Base-by-base conservation (phyloP, 2,888 invertebrate genomes). In the Lordiphosa fenestrarum region DNA sequence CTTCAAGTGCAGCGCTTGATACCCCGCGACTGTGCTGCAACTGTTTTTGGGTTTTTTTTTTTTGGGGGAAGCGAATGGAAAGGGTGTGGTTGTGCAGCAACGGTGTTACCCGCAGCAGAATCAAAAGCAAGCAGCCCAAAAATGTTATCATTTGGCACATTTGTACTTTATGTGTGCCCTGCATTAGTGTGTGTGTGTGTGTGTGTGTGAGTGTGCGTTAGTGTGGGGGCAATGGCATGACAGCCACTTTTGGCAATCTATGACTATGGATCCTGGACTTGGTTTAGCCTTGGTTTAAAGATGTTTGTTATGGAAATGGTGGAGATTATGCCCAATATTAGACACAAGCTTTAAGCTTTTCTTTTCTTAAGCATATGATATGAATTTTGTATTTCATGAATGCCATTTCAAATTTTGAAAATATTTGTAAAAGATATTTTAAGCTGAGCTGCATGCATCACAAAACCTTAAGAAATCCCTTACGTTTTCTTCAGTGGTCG, bases 101-200 rank as follows among this genome's bases (percentile, higher is more conserved):
- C 12, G 21, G 40, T 21, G 60, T 15, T 5, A 25, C 37, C 35
- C 40, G 21, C 40, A 40, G 37, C 13, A 12, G 23, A 30, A 12
- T 42, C 50, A 23, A 12, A 40, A 56, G 42, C 23, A 10, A 23
- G 12, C 51, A 40, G 46, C 55, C 66, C 55, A 51, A 59, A 76
- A 77, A 65, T 70, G 56, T 67, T 81, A 76, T 81, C 81, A 81
- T 76, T 71, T 73, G 67, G 61, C 64, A 73, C 81, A 73, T 77
- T 76, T 76, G 71, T 65, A 76, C 56, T 64, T 66, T 61, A 62
- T 66, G 48, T 55, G 38, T 55, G 36, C 44, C 21, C 40, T 59
- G 36, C 23, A 19, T 36, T 25, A 44, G 50, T 47, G 21, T 19
- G n/a, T 30, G 38, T 23, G 38, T 21, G 7, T 35, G 15, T 35